A percentile compares a stretch with the other conserved stretches of the same genome.
These are phyloP conservation scores for Clarias gariepinus DNA, from an alignment of 2,113 vertebrate species.

Conservation along the genomic window DNA sequence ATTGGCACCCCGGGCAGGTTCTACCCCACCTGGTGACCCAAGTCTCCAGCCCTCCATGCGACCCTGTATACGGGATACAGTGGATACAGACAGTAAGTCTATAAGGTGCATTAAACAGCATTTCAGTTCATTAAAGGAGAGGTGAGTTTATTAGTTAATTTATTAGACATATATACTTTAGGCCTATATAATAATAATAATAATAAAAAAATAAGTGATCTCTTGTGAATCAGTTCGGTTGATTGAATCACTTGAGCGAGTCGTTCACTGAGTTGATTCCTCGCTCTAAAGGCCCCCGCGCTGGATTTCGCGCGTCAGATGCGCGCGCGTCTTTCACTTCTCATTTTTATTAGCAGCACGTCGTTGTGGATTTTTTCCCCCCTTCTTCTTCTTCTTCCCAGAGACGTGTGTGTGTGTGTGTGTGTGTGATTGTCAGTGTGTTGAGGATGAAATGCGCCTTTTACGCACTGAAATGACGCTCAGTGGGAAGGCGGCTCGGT, in stretches of 20 bases:
- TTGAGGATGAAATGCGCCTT: constrained; percentile 17
- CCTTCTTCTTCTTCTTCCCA: no score
- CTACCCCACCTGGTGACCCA: no score
- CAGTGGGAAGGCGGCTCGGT: constrained; percentile 10
- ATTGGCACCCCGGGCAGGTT: no score
- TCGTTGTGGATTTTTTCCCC: background rate
- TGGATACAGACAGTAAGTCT: no score
- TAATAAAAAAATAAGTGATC: no score
- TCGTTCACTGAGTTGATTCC: background rate
- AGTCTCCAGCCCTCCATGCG: no score
- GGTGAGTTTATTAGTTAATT: no score
- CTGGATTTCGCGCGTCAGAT: background rate
- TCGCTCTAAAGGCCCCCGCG: background rate
- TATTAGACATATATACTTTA: no score
- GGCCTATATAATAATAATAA: no score
- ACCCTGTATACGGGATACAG: no score
- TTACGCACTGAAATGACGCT: constrained; percentile 27
- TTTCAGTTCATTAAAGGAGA: no score
- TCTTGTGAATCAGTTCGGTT: background rate
- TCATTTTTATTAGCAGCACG: constrained; percentile 23
- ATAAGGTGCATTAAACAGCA: no score
- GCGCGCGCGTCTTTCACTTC: background rate
- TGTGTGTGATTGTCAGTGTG: background rate
- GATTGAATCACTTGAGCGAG: background rate
- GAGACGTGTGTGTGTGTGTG: background rate